Evolutionary conservation across 2,888 invertebrate species (phyloP), one percentile per base, ranked within the genome.

Genomic region (Selenia dentaria): DNA sequence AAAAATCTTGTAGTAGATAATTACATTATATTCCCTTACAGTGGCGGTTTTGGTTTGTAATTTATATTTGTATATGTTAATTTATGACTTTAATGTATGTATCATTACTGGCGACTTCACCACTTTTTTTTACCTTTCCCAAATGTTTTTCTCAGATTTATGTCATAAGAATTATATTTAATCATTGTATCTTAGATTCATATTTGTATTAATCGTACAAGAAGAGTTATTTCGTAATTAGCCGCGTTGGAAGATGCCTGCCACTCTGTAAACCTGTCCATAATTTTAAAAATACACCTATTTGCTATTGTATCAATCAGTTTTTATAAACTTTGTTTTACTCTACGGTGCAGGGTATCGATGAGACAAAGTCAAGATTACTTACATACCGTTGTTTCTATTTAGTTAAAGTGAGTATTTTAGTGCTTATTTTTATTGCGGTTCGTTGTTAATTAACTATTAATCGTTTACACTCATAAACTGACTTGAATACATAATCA

Each of bases 31-130:
- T 70, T 67, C 72, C 79, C 71, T 68, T 73, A 67, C 71, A 67
- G 74, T 79, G 76, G 78, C 79, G 79, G 78, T 80, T 80, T 82
- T 67, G 72, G 82, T 82, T 79, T 67, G 70, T 79, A 78, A 73
- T 70, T 73, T 71, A 74, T 70, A 34, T 20, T 39, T 12, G n/a
- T 67, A 69, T 59, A 65, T 59, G 53, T 62, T 66, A 64, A 67
- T 66, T 63, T 69, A 61, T 69, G 49, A 25, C 8, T 25, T 50
- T 59, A 65, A 61, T 54, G 56, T 64, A 67, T 41, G 8, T 29
- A 72, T 75, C 64, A 72, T 68, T 74, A 74, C 74, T 20, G 9
- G 25, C 25, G 25, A 10, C 6, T 10, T 25, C 25, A 22, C 3
- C 25, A 22, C 3, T 6, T 6, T 2, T 6, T 8, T 22, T 9